A percentile compares a stretch with the other conserved stretches of the same genome.
Conservation (phyloP, 2,797 vertebrate genomes). For the Danio jaintianensis region DNA sequence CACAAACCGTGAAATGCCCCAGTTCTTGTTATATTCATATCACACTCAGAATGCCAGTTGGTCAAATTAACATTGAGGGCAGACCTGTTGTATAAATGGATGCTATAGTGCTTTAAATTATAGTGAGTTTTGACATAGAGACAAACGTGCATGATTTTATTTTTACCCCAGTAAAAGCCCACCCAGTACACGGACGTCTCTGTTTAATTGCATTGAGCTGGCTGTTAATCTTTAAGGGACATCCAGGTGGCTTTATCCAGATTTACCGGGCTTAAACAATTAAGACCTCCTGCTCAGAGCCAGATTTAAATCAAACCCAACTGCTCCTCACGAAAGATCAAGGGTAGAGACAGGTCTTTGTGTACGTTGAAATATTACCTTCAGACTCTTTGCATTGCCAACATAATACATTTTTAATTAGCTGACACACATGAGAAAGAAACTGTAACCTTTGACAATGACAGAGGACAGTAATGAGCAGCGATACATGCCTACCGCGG, state of each 20-base stretch:
- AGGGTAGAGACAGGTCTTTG: neutral
- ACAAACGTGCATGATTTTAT: too few species aligned
- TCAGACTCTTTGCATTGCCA: neutral
- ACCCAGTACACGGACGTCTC: neutral
- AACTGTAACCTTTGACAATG: constrained; percentile 22
- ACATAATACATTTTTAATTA: constrained; percentile 55
- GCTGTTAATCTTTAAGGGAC: constrained; percentile 22
- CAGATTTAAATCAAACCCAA: constrained; percentile 13
- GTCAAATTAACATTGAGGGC: neutral
- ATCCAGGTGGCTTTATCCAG: constrained; percentile 37
- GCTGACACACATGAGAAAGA: constrained; percentile 35
- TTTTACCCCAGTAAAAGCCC: neutral
- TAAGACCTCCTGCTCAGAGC: neutral
- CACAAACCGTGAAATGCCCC: neutral
- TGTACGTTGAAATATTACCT: constrained; percentile 31
- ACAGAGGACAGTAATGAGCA: constrained; percentile 36
- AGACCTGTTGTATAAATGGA: neutral
- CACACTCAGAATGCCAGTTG: neutral
- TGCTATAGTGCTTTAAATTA: neutral
- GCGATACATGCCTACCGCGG: neutral
- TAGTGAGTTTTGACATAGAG: neutral
- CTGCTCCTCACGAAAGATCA: neutral
- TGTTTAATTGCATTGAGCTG: constrained; percentile 29
- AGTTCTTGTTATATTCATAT: neutral
- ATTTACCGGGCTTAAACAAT: constrained; percentile 41